Evolutionary conservation across 2,113 vertebrate species (phyloP), one percentile per base, ranked within the genome.

Genomic region (Seriola dumerili): DNA sequence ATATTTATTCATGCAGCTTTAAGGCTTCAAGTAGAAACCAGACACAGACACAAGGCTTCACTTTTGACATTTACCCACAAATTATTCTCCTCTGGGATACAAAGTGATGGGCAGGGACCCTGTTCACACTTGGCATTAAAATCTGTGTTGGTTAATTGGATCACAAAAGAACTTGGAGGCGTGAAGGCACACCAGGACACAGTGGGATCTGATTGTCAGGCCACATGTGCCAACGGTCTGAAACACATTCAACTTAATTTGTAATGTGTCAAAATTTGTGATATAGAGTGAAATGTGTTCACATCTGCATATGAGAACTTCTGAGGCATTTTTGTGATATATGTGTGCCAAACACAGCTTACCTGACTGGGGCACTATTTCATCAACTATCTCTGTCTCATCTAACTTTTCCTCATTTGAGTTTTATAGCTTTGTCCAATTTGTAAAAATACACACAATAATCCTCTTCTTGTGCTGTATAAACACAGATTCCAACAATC

Each of bases 361-460:
- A 12, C 61, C 59, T 52, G 32, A 63, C 21, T 13, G 3, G 29
- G 4, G 14, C 4, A 13, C 0, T 23, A 5, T 12, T 3, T 66
- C n/a, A 55, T 32, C 12, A n/a, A 13, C 11, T 67, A 23, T 25
- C 55, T 68, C 36, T 67, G 7, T 25, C 23, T 73, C n/a, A 72
- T 36, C 50, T 29, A 12, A 32, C 4, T 17, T 59, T 72, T 62
- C 38, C 23, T 21, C 19, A 40, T 81, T 80, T 11, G 1, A 25
- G 42, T 23, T 76, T 61, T 32, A 57, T 17, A 36, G 58, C 29
- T 63, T 67, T 38, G 77, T 86, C 63, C 62, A 59, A 10, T 80
- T 64, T 63, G 48, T 23, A 80, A 75, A 81, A 75, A 81, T 21
- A 25, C 36, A 46, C 32, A 71, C 19, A 57, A 69, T 68, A 72